Percentiles rank a stretch among this genome's conserved stretches.
Evolutionary conservation across 2,113 vertebrate species (phyloP).

Genomic region (Cephalophus harveyi): DNA sequence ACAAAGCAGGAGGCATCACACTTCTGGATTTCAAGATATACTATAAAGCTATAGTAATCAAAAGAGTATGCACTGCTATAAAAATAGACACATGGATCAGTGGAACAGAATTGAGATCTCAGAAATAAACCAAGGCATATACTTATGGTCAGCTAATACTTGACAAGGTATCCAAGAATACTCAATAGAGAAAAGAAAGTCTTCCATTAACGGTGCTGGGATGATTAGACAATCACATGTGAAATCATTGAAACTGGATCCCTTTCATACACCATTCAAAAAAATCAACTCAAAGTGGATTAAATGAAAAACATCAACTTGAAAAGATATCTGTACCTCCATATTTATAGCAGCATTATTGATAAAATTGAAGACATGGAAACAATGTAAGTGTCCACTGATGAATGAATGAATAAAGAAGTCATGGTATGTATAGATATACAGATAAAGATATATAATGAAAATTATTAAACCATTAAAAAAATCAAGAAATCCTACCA

Average conservation of each 20-base stretch:
- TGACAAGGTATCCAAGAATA: not conserved
- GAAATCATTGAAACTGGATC: not conserved
- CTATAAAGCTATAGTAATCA: not conserved
- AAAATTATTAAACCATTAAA: not conserved
- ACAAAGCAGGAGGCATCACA: not conserved
- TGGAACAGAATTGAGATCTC: not conserved
- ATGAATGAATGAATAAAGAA: not conserved
- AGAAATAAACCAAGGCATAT: not conserved
- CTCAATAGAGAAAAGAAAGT: not conserved
- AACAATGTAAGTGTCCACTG: not conserved
- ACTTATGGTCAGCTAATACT: not conserved
- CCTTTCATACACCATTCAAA: not conserved
- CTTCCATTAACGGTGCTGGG: not conserved
- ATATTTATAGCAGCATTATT: not conserved
- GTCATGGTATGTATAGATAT: not conserved
- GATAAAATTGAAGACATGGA: not conserved
- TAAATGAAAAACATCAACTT: not conserved
- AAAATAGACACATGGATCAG: not conserved
- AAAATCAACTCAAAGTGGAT: not conserved
- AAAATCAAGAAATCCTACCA: not conserved
- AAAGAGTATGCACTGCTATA: not conserved
- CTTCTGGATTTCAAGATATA: not conserved
- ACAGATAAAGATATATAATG: not conserved
- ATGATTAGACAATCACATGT: not conserved
- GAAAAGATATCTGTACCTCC: not conserved